These are phyloP conservation scores for Rhabditoides inermis DNA, from an alignment of 2,888 invertebrate species.

Conservation along the genomic window DNA sequence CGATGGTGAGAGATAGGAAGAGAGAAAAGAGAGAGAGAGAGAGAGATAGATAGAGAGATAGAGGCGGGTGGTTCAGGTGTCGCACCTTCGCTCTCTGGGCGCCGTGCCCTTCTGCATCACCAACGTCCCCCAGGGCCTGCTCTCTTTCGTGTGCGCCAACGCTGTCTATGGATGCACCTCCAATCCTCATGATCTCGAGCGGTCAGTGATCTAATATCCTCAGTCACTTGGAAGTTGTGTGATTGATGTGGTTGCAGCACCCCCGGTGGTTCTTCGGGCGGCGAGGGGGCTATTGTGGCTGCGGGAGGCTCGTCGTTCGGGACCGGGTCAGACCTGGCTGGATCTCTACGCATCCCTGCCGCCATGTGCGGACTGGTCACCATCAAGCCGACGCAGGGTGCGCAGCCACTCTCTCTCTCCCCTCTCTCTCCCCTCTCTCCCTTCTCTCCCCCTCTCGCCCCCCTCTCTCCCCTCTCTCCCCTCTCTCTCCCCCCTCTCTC, in stretches of 20 bases:
- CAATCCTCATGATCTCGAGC: conserved; percentile 53
- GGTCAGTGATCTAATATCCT: conserved; percentile 7
- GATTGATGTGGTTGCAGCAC: conserved; percentile 16
- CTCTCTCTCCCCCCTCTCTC: too few relatives aligned
- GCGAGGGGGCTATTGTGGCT: conserved; percentile 55
- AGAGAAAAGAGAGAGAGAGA: too few relatives aligned
- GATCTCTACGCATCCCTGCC: conserved; percentile 56
- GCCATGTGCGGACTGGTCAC: conserved; percentile 55
- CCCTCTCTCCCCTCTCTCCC: too few relatives aligned
- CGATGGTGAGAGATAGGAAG: too few relatives aligned
- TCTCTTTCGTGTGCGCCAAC: conserved; percentile 51
- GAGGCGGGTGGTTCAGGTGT: too few relatives aligned
- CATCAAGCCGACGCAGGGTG: conserved; percentile 54
- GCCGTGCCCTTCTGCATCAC: conserved; percentile 57
- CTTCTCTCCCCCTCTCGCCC: too few relatives aligned
- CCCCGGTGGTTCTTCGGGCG: conserved; percentile 57
- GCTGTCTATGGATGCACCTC: conserved; percentile 54
- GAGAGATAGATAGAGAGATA: too few relatives aligned
- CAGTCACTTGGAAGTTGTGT: neutral
- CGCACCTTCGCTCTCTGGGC: conserved; percentile 50
- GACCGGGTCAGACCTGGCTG: conserved; percentile 56
- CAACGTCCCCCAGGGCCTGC: conserved; percentile 50
- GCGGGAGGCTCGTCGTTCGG: conserved; percentile 56
- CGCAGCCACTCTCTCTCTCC: too few relatives aligned
- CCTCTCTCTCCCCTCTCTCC: too few relatives aligned